phyloP scores from a whole-genome alignment of 2,797 vertebrate species.

The Coccyzus lansbergi region DNA sequence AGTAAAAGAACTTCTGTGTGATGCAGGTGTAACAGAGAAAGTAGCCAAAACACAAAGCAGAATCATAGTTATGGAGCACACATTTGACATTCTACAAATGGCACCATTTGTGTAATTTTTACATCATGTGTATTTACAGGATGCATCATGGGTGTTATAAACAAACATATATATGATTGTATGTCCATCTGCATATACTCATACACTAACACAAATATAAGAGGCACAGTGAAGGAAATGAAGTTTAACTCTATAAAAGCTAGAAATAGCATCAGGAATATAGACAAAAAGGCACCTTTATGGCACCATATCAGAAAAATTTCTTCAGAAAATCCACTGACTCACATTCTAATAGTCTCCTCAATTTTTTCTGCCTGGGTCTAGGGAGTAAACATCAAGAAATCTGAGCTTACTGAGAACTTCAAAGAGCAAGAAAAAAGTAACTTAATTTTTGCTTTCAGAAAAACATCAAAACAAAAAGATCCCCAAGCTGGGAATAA shows the following conservation, averaged over 20 bases:
- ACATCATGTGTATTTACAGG: background rate
- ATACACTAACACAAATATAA: background rate
- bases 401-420: background rate
- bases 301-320: background rate
- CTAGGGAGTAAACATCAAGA: background rate
- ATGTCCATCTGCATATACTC: background rate
- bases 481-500: background rate
- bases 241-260: background rate
- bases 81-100: background rate
- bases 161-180: background rate
- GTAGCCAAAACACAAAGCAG: background rate
- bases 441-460: background rate
- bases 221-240: background rate
- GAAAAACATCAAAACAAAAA: background rate
- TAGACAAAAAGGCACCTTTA: background rate
- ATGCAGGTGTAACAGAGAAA: background rate
- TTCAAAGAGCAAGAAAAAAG: background rate
- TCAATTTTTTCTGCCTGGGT: background rate
- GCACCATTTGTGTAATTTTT: background rate
- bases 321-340: background rate
- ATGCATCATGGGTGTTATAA: background rate
- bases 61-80: background rate
- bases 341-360: background rate
- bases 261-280: background rate
- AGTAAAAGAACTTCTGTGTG: background rate